phyloP scores from a whole-genome alignment of 2,888 invertebrate species.

The Aproaerema taeniolella region DNA sequence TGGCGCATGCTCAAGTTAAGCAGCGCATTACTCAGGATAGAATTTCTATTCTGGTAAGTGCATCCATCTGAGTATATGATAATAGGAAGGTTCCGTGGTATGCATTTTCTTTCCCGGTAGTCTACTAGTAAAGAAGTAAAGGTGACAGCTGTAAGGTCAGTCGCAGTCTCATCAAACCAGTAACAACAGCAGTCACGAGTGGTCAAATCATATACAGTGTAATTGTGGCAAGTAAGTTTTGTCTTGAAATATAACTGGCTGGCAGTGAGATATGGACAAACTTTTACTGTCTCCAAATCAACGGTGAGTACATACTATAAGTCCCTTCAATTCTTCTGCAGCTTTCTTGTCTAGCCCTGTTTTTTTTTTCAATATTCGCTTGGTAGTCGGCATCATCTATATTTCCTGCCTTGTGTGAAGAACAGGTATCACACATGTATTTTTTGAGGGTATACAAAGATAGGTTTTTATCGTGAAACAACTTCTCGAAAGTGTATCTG shows the following conservation, averaged over 20 bases:
- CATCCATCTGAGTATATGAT: slow-evolving; percentile 30
- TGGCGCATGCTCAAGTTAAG: slow-evolving; percentile 21
- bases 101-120: slow-evolving; percentile 19
- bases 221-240: slow-evolving; percentile 26
- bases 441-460: slow-evolving; percentile 24
- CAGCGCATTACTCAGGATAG: slow-evolving; percentile 26
- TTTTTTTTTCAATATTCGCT: background rate
- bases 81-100: slow-evolving; percentile 7
- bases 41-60: slow-evolving; percentile 28
- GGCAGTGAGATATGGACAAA: slow-evolving; percentile 11
- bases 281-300: slow-evolving; percentile 11
- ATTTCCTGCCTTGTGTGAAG: background rate
- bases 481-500: slow-evolving; percentile 25
- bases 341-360: slow-evolving; percentile 12
- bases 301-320: background rate
- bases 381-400: background rate
- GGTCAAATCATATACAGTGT: slow-evolving; percentile 21
- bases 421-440: slow-evolving; percentile 10
- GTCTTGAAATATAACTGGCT: slow-evolving; percentile 23
- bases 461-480: slow-evolving; percentile 25
- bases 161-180: slow-evolving; percentile 24
- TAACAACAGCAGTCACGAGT: slow-evolving; percentile 21
- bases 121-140: slow-evolving; percentile 23
- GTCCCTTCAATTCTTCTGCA: background rate
- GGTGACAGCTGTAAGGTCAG: slow-evolving; percentile 23